Percentiles rank a stretch among this genome's conserved stretches.
These are phyloP conservation scores for Nymphalis urticae DNA, from an alignment of 2,888 invertebrate genomes.

Conservation along the genomic window DNA sequence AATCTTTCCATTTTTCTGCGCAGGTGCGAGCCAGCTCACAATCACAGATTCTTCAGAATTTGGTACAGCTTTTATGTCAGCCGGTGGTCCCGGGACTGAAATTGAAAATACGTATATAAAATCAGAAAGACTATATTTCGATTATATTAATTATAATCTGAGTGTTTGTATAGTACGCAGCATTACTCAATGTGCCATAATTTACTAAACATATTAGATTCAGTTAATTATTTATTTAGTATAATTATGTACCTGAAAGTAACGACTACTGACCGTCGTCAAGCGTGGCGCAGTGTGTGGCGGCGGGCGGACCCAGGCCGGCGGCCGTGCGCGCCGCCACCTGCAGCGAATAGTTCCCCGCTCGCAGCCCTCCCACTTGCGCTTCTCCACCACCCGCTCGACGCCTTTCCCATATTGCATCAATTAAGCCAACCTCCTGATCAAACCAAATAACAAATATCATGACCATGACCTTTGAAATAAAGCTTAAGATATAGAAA, in stretches of 20 bases:
- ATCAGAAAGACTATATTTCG: not conserved
- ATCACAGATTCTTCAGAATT: slow-evolving; percentile 90
- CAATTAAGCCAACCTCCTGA: slow-evolving; percentile 56
- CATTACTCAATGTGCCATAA: too few species aligned
- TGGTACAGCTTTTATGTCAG: slow-evolving; percentile 90
- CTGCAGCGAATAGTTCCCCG: slow-evolving; percentile 91
- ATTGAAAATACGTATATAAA: not conserved
- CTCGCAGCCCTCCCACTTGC: slow-evolving; percentile 87
- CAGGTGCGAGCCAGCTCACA: slow-evolving; percentile 92
- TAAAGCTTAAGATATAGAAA: too few species aligned
- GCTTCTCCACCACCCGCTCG: slow-evolving; percentile 88
- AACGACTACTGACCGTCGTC: slow-evolving; percentile 86
- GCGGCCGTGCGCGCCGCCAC: slow-evolving; percentile 91
- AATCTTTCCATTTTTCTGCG: slow-evolving; percentile 89
- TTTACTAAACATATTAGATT: too few species aligned
- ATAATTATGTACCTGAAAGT: not conserved
- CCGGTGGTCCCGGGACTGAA: slow-evolving; percentile 91
- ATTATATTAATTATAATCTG: too few species aligned
- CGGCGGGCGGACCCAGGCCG: slow-evolving; percentile 90
- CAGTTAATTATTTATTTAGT: too few species aligned
- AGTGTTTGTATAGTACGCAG: too few species aligned
- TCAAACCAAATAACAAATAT: not conserved
- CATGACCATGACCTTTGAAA: not conserved
- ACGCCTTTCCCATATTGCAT: slow-evolving; percentile 83
- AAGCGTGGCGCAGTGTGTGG: slow-evolving; percentile 87